Base-by-base conservation (phyloP, 2,113 vertebrate genomes). In the Oplegnathus fasciatus region DNA sequence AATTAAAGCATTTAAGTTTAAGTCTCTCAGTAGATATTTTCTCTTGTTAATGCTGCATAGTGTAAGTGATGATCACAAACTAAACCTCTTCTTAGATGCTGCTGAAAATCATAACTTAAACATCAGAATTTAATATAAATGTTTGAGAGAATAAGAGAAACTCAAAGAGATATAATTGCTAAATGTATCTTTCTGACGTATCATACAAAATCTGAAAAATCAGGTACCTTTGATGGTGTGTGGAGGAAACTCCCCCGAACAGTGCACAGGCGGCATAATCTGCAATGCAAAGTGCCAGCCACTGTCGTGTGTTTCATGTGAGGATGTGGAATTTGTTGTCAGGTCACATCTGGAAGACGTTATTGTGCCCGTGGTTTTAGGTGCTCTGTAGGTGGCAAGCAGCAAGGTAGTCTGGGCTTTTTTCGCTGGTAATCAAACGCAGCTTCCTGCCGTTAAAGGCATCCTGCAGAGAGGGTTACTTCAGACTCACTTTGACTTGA, bases 371-470 rank as follows among this genome's bases (percentile, higher is more conserved):
- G 57, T 48, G 60, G 72, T 55, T 84, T 60, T 65, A 72, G 75
- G 61, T 75, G 54, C 40, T 69, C 46, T 75, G 52, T 62, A 52
- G n/a, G 68, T 60, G 50, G 28, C 10, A 9, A 78, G 13, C 17
- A 13, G 58, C 10, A 24, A 64, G 30, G 72, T 72, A 57, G 26
- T 42, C 40, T 28, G n/a, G 7, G 32, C 61, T n/a, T 68, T 81
- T 79, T 84, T 55, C 13, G 13, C 55, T 75, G 40, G 28, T 84
- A 52, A 80, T 87, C 32, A 54, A 72, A 89, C 11, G 2, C 70
- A 68, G 46, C 80, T 91, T 91, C 88, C 87, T 88, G 82, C 83
- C 80, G 52, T 86, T 85, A 87, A 88, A 84, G 42, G 20, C 67
- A 28, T 76, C 71, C 32, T 82, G 48, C 46, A 80, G 65, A 58